Evolutionary conservation across 2,113 vertebrate species (phyloP), one percentile per base, ranked within the genome.

Genomic region (Phalacrocorax brasilianus): DNA sequence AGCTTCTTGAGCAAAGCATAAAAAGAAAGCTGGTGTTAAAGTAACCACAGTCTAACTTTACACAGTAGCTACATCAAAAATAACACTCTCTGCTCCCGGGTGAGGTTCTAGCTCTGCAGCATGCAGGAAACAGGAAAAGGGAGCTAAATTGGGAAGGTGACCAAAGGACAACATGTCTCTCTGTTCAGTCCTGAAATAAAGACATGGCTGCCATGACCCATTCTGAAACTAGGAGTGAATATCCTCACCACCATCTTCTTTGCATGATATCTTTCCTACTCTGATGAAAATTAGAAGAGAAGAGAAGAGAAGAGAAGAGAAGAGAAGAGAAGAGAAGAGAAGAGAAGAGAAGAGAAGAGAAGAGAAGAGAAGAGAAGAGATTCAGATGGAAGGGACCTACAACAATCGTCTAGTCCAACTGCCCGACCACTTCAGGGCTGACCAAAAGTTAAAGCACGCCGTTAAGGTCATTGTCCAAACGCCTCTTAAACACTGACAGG

Each of bases 81-180:
- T 55, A 91, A 55, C 38, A 24, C 56, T 5, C 45, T 42, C 52
- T 78, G 42, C 38, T 87, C 38, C 45, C 0, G 3, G 5, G 16
- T 70, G 38, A 85, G 59, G 58, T 44, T 85, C 78, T 82, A 42
- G 11, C n/a, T 85, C 66, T 85, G 88, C 62, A 90, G 47, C 20
- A 63, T 19, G 42, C 61, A 82, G 59, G 62, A 85, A 96, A 91
- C 70, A 95, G 70, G 62, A 85, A 93, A 87, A 87, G 77, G 27
- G 81, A 75, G 61, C 66, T 87, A 81, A 89, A 85, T 50, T 40
- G n/a, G 40, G 81, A 91, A 97, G 42, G 70, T 85, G 56, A 94
- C 71, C 5, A 1, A 88, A 85, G 66, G 52, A 66, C 72, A 67
- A 9, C 12, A 63, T 35, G 22, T 50, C 14, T 67, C 18, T 71